A percentile compares a stretch with the other conserved stretches of the same genome.
These are phyloP conservation scores for Lasioglossum villosulum DNA, from an alignment of 2,888 invertebrate species.

Conservation along the genomic window DNA sequence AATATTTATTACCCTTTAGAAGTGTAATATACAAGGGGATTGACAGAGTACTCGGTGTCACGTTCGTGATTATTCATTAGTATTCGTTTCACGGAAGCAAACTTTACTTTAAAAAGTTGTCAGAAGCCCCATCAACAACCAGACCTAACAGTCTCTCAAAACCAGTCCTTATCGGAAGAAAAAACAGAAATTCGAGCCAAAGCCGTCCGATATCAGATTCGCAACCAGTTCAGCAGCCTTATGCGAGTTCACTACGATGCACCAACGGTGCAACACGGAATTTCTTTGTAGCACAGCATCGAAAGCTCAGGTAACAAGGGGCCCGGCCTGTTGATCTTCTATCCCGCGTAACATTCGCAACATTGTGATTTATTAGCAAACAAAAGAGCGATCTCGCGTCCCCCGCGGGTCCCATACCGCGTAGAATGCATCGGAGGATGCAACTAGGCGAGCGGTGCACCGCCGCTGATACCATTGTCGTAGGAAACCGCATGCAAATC, in stretches of 20 bases:
- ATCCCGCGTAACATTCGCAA: slow-evolving; percentile 12
- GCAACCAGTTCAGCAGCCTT: slow-evolving; percentile 4
- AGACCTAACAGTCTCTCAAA: not conserved
- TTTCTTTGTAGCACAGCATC: not conserved
- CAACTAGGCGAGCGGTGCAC: slow-evolving; percentile 56
- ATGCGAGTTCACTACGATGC: not conserved
- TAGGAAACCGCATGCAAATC: slow-evolving; percentile 77
- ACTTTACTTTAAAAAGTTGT: not conserved
- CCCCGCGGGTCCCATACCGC: not conserved
- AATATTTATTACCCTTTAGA: not conserved
- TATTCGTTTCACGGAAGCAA: not conserved
- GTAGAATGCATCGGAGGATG: slow-evolving; percentile 38
- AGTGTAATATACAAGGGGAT: too few relatives aligned
- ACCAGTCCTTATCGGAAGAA: not conserved
- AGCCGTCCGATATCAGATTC: not conserved
- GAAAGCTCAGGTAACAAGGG: not conserved
- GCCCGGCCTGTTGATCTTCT: not conserved
- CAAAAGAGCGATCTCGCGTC: slow-evolving; percentile 19
- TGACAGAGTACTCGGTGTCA: too few relatives aligned
- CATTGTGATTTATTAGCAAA: slow-evolving; percentile 47
- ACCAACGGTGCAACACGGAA: not conserved
- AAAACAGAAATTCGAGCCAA: not conserved
- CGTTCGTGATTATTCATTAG: not conserved
- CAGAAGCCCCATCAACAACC: not conserved
- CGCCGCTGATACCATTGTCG: slow-evolving; percentile 75